Evolutionary conservation across 2,113 vertebrate genomes (phyloP).

Genomic region (Cinclus mexicanus): DNA sequence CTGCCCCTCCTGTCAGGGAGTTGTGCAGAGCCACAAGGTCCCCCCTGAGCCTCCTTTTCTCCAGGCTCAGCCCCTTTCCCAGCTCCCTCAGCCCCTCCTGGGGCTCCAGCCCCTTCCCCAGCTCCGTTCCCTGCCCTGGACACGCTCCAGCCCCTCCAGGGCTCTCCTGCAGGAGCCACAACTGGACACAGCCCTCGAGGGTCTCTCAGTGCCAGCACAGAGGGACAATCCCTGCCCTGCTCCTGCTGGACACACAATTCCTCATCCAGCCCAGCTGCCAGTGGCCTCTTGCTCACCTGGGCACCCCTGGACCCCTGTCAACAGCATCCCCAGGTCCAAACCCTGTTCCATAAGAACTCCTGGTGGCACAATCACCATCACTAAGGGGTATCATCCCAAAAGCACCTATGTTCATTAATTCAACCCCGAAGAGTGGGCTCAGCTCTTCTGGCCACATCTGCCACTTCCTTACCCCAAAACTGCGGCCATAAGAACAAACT

Average conservation of each 20-base stretch:
- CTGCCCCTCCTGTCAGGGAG: too few relatives aligned
- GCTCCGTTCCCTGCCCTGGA: too few relatives aligned
- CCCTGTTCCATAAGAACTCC: neutral
- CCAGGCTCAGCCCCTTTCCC: neutral
- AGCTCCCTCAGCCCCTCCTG: neutral
- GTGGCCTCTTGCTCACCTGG: neutral
- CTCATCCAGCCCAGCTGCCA: neutral
- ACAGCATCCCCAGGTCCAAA: neutral
- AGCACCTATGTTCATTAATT: neutral
- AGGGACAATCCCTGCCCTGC: neutral
- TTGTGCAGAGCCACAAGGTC: too few relatives aligned
- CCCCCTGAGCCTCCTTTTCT: neutral
- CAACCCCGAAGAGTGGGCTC: neutral
- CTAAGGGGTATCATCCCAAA: neutral
- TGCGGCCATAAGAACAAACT: fast-evolving
- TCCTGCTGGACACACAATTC: neutral
- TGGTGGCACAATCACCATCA: neutral
- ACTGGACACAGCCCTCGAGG: too few relatives aligned
- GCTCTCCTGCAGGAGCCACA: too few relatives aligned
- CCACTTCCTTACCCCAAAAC: neutral
- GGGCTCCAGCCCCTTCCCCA: neutral
- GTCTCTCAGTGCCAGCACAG: neutral
- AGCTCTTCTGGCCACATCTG: fast-evolving
- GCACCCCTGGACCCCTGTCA: neutral
- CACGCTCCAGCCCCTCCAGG: too few relatives aligned